Conservation (phyloP, 2,888 invertebrate genomes). For the Agriotes lineatus region DNA sequence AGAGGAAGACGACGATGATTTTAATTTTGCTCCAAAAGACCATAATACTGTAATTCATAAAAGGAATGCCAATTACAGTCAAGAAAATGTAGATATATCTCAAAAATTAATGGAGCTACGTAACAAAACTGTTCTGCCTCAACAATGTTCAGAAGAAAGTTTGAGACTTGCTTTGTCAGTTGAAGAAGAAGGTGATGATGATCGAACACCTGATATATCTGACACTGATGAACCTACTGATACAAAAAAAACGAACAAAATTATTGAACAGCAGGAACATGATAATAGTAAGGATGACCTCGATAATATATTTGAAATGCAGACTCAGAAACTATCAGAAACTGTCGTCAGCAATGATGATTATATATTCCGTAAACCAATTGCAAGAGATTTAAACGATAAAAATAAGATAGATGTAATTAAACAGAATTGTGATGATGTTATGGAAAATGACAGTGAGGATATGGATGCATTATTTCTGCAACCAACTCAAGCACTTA, state of each 20-base stretch:
- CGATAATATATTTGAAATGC: neutral
- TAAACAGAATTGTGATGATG: neutral
- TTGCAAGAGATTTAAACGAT: neutral
- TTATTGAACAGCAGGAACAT: neutral
- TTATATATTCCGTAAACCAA: neutral
- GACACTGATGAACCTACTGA: constrained; percentile 13
- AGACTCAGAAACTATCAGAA: neutral
- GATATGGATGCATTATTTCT: constrained; percentile 34
- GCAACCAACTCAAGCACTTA: constrained; percentile 33
- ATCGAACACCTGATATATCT: constrained; percentile 4
- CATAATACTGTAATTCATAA: neutral
- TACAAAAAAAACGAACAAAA: neutral
- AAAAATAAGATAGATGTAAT: neutral
- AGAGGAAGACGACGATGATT: constrained; percentile 14
- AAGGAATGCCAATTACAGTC: neutral
- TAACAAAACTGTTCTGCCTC: neutral
- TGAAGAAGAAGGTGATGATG: constrained; percentile 13
- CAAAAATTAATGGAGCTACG: constrained; percentile 6
- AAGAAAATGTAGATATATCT: constrained; percentile 1
- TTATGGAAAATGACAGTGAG: neutral
- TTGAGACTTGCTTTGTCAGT: constrained; percentile 11
- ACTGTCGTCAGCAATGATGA: neutral
- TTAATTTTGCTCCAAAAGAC: constrained; percentile 13
- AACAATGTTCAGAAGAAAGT: constrained; percentile 18
- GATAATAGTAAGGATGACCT: neutral